Conservation (phyloP, 2,113 vertebrate species). For the Quiscalus mexicanus region DNA sequence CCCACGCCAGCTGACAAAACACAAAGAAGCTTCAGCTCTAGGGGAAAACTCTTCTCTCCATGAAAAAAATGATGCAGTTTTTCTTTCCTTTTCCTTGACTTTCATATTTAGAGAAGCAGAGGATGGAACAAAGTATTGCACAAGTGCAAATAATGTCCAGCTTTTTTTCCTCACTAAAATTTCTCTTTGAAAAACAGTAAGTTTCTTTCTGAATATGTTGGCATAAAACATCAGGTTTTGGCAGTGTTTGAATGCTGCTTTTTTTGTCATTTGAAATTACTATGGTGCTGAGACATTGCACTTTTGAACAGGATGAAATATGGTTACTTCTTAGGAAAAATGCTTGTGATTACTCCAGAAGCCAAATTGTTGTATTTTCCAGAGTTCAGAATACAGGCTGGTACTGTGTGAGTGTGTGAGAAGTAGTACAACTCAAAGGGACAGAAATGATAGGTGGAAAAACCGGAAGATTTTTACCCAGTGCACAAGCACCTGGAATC, state of each 20-base stretch:
- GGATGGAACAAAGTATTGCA: background rate
- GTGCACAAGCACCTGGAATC: background rate
- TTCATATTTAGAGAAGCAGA: background rate
- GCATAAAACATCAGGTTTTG: background rate
- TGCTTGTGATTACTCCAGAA: background rate
- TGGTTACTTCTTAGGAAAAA: background rate
- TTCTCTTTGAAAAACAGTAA: background rate
- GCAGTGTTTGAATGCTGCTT: background rate
- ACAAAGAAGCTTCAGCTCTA: conserved; percentile 13
- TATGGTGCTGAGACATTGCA: background rate
- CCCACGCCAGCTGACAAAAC: conserved; percentile 13
- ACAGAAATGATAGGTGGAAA: background rate
- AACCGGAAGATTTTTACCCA: background rate
- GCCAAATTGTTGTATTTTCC: background rate
- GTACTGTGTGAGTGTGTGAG: background rate
- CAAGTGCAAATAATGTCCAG: background rate
- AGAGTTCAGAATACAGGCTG: background rate
- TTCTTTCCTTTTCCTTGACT: conserved; percentile 4
- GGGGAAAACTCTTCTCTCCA: background rate
- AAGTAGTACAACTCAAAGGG: background rate
- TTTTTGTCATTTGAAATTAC: background rate
- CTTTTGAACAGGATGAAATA: background rate
- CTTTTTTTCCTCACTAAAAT: background rate
- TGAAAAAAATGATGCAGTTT: conserved; percentile 3
- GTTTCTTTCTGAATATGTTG: background rate